Evolutionary conservation across 1,140 invertebrate species (phyloP).

Genomic region (Trichomalopsis sarcophagae): DNA sequence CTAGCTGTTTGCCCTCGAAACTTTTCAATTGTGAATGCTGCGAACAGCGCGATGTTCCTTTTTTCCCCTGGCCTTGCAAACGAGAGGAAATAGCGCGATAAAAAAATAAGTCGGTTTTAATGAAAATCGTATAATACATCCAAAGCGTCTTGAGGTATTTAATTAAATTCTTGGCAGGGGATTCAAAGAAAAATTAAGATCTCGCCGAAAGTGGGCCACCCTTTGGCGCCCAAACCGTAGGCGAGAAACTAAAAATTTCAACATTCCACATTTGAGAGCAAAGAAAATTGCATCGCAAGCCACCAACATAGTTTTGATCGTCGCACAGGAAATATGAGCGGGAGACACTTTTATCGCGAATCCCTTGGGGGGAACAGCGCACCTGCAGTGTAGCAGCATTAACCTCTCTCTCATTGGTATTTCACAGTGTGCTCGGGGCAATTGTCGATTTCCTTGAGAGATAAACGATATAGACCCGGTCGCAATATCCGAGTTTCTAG

Average conservation of each 20-base stretch:
- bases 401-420: conserved; percentile 21
- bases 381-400: background rate
- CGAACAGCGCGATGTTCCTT: background rate
- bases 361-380: background rate
- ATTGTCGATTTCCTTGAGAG: conserved; percentile 31
- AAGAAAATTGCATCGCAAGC: background rate
- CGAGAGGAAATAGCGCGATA: background rate
- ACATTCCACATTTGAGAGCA: background rate
- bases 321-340: background rate
- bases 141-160: background rate
- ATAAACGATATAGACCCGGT: conserved; percentile 19
- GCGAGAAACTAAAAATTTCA: conserved; percentile 22
- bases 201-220: conserved; percentile 7
- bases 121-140: background rate
- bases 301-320: background rate
- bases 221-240: background rate
- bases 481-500: conserved; percentile 17
- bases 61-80: background rate
- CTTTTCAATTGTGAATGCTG: background rate
- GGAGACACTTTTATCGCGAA: background rate
- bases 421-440: background rate
- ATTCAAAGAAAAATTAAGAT: conserved; percentile 35
- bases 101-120: background rate
- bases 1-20: background rate
- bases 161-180: conserved; percentile 29